Evolutionary conservation across 2,797 vertebrate genomes (phyloP), one percentile per base, ranked within the genome.

Genomic region (Macroramphosus scolopax): DNA sequence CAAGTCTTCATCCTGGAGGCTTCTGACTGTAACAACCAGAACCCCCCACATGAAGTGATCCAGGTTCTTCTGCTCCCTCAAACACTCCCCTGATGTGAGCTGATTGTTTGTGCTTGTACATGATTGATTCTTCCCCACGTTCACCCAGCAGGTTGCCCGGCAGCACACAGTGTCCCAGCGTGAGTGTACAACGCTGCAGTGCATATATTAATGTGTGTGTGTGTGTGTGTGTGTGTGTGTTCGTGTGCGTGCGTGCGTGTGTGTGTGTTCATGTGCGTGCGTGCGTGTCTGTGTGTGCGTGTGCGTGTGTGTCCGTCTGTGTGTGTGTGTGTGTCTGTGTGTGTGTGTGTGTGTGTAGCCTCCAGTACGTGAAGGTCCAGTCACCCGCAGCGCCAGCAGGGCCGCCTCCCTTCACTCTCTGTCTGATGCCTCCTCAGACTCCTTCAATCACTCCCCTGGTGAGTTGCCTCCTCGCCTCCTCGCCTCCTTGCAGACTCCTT

Each of bases 371-470:
- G 74, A 54, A 17, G 55, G 38, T 15, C 34, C 83, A 0, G 37
- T 74, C 28, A 88, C 62, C 16, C 87, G 80, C 47, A 86, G 80
- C 7, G 86, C 80, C 43, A 80, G 83, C 2, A 87, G 85, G 46
- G 82, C 91, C 0, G 90, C 90, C 16, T 89, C 89, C 8, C 87
- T 92, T 56, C 88, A 92, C 81, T 89, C 84, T 63, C 83, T 93
- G 0, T 95, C 91, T 0, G 92, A 93, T 45, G 92, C 91, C 18
- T 93, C 92, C 4, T 89, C 82, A 0, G 93, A 95, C 71, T 87
- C 90, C 41, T 96, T 90, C 14, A 68, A 84, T 68, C 78, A 91
- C 2, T 93, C 93, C 33, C 87, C 92, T 51, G 85, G 85, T 86
- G 33, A 84, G 83, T 59, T 15, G 8, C 31, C 36, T 59, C 11